phyloP scores from a whole-genome alignment of 2,113 vertebrate species.

The Desmodus rotundus region DNA sequence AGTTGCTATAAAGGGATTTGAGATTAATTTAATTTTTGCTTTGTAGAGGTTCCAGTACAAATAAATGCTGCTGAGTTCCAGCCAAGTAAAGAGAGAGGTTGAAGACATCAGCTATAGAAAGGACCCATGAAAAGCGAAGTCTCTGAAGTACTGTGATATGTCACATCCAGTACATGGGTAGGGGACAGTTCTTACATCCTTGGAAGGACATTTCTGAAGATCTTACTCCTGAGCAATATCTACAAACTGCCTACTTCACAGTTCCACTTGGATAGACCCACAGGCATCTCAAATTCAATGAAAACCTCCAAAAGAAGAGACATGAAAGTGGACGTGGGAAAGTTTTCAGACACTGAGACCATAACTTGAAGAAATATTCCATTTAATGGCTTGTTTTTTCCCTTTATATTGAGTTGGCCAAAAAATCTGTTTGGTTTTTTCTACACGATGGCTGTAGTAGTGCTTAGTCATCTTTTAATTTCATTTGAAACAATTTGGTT shows the following conservation, averaged over 20 bases:
- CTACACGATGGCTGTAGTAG: no score
- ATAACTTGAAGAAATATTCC: not conserved
- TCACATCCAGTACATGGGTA: not conserved
- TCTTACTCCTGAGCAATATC: not conserved
- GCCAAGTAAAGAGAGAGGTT: not conserved
- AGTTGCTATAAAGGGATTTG: not conserved
- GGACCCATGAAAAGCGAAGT: not conserved
- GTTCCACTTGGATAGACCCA: not conserved
- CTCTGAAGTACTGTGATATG: not conserved
- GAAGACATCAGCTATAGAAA: not conserved
- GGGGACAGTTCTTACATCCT: not conserved
- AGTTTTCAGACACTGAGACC: not conserved
- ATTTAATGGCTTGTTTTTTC: not conserved
- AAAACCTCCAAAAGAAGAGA: not conserved
- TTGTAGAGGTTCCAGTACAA: not conserved
- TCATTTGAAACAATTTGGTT: no score
- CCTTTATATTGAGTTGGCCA: not conserved
- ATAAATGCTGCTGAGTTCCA: not conserved
- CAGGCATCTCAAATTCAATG: not conserved
- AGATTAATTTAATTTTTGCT: not conserved
- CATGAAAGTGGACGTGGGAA: not conserved
- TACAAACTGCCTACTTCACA: not conserved
- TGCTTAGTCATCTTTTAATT: no score
- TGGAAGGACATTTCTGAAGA: not conserved
- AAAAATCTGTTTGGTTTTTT: no score